Evolutionary conservation across 2,888 invertebrate genomes (phyloP).

Genomic region (Arrhopalites spinosus): DNA sequence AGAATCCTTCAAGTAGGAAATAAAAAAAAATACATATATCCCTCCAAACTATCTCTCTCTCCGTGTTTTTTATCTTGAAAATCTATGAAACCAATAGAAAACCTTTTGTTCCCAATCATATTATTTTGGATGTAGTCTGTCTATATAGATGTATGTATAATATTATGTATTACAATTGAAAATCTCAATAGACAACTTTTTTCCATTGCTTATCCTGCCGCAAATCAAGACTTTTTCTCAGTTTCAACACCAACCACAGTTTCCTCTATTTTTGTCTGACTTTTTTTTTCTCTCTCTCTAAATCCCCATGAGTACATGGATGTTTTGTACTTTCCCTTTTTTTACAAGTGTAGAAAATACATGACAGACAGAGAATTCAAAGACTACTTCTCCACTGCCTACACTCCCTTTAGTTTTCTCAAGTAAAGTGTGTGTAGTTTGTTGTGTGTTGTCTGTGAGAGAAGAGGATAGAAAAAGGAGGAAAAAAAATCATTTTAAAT

Average conservation of each 20-base stretch:
- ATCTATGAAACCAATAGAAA: not conserved
- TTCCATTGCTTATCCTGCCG: constrained; percentile 5
- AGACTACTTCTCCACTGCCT: not conserved
- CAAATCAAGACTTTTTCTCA: constrained; percentile 19
- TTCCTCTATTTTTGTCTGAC: not conserved
- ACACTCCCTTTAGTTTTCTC: not conserved
- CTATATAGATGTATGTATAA: not conserved
- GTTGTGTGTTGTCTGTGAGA: too few species aligned
- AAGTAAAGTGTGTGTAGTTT: not conserved
- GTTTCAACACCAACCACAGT: not conserved
- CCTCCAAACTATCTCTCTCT: not conserved
- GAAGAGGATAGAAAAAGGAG: not conserved
- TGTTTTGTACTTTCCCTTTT: not conserved
- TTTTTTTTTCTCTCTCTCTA: not conserved
- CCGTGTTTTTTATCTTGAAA: not conserved
- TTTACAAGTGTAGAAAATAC: not conserved
- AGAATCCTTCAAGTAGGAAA: too few species aligned
- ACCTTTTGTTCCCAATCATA: constrained; percentile 1
- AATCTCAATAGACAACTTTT: constrained; percentile 27
- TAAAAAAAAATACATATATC: not conserved
- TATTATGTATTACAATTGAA: constrained; percentile 21
- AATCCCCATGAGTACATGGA: constrained; percentile 9
- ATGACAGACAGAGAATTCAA: not conserved
- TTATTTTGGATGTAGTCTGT: not conserved
- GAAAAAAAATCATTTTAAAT: constrained; percentile 9